These are phyloP conservation scores for Bufotes viridis DNA, from an alignment of 2,797 vertebrate genomes.

Conservation along the genomic window DNA sequence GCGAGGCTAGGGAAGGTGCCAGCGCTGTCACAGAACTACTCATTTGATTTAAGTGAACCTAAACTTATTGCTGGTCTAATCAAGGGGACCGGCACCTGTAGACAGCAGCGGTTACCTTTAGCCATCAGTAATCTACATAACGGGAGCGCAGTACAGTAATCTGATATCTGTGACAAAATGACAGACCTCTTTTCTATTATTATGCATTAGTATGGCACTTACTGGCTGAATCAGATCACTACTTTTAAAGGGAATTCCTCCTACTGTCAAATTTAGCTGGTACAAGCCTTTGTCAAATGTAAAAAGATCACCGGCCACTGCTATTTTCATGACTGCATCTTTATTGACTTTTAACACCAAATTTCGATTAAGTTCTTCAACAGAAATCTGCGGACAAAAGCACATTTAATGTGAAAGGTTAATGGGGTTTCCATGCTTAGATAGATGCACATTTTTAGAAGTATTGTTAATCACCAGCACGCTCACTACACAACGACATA, in stretches of 20 bases:
- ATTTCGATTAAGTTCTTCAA: conserved; percentile 90
- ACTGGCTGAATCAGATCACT: conserved; percentile 87
- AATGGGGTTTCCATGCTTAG: not conserved
- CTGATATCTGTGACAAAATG: too few relatives aligned
- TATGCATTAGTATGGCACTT: conserved; percentile 63
- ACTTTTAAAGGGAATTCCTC: conserved; percentile 91
- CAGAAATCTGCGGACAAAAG: conserved; percentile 82
- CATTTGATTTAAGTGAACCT: too few relatives aligned
- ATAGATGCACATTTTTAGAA: too few relatives aligned
- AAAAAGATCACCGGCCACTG: conserved; percentile 90
- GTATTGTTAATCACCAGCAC: too few relatives aligned
- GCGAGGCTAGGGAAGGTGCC: too few relatives aligned
- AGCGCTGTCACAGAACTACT: too few relatives aligned
- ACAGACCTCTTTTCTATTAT: not conserved
- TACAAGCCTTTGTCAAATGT: conserved; percentile 87
- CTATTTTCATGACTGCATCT: conserved; percentile 97
- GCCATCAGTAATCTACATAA: too few relatives aligned
- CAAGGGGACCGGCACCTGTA: too few relatives aligned
- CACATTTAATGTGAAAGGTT: not conserved
- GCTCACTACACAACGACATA: too few relatives aligned
- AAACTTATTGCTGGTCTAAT: too few relatives aligned
- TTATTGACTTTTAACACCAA: conserved; percentile 93
- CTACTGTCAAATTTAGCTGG: conserved; percentile 94
- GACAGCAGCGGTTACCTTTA: too few relatives aligned
- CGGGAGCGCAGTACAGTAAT: too few relatives aligned